Conservation (phyloP, 1,140 invertebrate species). For the Arctopsyche grandis region DNA sequence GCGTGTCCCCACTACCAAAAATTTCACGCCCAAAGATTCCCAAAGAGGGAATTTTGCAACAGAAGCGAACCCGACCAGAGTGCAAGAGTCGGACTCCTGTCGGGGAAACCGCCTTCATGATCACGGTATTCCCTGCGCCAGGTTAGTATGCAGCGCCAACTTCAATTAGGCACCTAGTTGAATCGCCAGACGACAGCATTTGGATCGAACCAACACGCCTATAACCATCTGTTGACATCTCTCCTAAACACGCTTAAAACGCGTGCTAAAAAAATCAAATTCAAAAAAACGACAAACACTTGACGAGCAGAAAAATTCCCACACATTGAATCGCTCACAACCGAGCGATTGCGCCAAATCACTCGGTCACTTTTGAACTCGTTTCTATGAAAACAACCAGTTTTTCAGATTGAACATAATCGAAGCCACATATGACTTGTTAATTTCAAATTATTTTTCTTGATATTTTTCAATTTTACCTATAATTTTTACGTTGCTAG, state of each 20-base stretch:
- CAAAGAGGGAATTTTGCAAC: constrained; percentile 61
- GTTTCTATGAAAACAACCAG: too few species aligned
- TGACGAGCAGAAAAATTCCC: too few species aligned
- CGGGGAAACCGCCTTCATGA: constrained; percentile 67
- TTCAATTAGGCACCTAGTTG: neutral
- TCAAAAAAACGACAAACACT: too few species aligned
- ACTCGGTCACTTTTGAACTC: too few species aligned
- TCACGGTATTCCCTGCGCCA: constrained; percentile 67
- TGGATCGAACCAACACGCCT: neutral
- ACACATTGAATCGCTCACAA: too few species aligned
- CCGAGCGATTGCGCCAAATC: neutral
- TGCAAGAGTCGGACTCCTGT: constrained; percentile 62
- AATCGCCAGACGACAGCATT: neutral
- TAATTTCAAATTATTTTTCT: neutral
- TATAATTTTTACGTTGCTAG: neutral
- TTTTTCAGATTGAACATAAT: neutral
- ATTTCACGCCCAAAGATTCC: constrained; percentile 65
- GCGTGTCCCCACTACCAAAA: constrained; percentile 64
- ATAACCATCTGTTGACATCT: neutral
- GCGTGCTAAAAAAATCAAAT: too few species aligned
- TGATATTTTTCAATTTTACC: neutral
- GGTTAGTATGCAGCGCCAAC: constrained; percentile 63
- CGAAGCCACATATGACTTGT: neutral
- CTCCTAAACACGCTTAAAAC: neutral
- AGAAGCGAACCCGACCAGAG: constrained; percentile 57